Base-by-base conservation (phyloP, 2,888 invertebrate genomes). In the Cheilosia impressa region DNA sequence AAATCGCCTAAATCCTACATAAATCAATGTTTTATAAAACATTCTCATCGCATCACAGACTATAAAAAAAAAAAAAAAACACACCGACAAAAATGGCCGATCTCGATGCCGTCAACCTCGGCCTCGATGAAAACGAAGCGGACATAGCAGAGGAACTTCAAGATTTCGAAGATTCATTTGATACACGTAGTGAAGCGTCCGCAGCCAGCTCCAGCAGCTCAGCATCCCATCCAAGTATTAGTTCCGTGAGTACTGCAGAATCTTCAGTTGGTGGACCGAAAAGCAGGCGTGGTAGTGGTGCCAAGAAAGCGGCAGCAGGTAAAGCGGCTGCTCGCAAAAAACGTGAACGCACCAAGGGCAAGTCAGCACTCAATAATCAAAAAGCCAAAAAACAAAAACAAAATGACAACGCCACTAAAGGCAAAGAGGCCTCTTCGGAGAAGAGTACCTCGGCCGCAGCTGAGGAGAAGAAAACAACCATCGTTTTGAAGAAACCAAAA, bases 141-240 rank as follows among this genome's bases (percentile, higher is more conserved):
- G 96, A 96, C 91, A 96, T 96, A 91, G 96, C 95, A 57, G 96
- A 96, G 90, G 96, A 96, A 91, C 93, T 96, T 87, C 96, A 96
- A 91, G 94, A 96, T 91, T 96, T 96, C 89, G 92, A 90, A 75
- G 91, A 92, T 84, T 90, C 91, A 6, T 97, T 96, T 90, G 97
- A 97, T 91, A 97, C 96, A 2, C 94, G 96, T 13, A 98, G 98
- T 92, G 98, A 98, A 93, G 97, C 97, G 38, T 97, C 97, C 65
- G 97, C 97, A 87, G 91, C 91, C 0, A 96, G 96, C 4, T 95
- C 95, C 87, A 90, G 91, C 63, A 90, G 91, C 4, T 94, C 94
- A 75, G 95, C 96, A 1, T 95, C 94, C 89, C 94, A 95, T 87
- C 96, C 96, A 7, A 96, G 96, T 90, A 96, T 96, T 80, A 96